Base-by-base conservation (phyloP, 2,797 vertebrate species). In the Pseudochromis fuscus region DNA sequence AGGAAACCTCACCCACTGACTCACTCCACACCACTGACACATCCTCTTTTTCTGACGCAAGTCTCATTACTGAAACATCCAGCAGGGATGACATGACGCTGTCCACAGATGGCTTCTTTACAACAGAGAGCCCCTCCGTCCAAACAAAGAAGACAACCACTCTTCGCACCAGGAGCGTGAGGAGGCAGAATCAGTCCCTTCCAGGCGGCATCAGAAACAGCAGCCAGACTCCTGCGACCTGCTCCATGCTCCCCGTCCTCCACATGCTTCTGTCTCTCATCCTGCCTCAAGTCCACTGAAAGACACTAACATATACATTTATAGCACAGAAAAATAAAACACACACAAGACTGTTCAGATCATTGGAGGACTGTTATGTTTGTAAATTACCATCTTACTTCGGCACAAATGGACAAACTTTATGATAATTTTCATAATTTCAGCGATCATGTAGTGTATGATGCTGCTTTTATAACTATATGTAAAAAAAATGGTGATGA, bases 151-250 rank as follows among this genome's bases (percentile, higher is more conserved):
- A 85, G 71, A 93, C 91, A 18, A 89, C 90, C 48, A 93, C 93
- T 12, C 90, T 94, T 30, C 91, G 94, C 56, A 93, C 94, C 42
- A 87, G 93, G 62, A 94, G 93, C 7, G 94, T 94, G 59, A 89
- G 92, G 56, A 91, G 89, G 72, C 83, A 90, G 48, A 94, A 92
- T 75, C 87, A 92, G 75, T 84, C 90, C 4, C 25, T 70, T 23
- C 67, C 85, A 0, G 38, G 67, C 1, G 71, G 75, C 19, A 57
- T 68, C 25, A 73, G 60, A 67, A 91, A 67, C 67, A 70, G 63
- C 30, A 59, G 79, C 49, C 62, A 59, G 0, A 27, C 59, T 44
- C 37, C 27, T 2, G 7, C 46, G n/a, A 21, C 35, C 7, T 23
- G 51, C 65, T 87, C 59, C 19, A 42, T 5, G 0, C 16, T 81